phyloP scores from a whole-genome alignment of 2,888 invertebrate genomes.

The Cremastinae sp. region DNA sequence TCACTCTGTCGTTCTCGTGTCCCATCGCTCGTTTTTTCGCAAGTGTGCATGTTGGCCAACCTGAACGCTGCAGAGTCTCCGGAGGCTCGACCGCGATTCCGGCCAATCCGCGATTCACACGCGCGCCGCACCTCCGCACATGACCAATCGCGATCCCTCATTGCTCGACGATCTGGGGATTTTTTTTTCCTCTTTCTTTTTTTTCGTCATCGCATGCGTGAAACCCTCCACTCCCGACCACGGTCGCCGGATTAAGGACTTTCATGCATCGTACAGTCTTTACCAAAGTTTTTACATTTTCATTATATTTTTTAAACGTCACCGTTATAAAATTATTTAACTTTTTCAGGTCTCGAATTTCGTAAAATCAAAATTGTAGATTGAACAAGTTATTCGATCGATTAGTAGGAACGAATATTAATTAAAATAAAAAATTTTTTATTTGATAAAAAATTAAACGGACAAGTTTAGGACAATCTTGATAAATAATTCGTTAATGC shows the following conservation, averaged over 20 bases:
- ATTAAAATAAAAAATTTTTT: no score
- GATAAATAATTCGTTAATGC: no score
- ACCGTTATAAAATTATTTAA: no score
- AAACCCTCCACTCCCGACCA: conserved; percentile 12
- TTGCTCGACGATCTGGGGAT: conserved; percentile 32
- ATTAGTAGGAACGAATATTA: no score
- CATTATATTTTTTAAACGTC: no score
- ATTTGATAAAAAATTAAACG: no score
- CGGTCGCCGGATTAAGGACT: neutral
- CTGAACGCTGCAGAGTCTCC: conserved; percentile 9
- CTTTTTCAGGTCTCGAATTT: no score
- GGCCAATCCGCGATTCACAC: conserved; percentile 67
- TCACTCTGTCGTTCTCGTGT: neutral
- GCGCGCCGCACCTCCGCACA: conserved; percentile 69
- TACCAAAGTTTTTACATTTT: neutral
- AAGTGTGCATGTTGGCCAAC: conserved; percentile 22
- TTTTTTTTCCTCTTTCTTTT: conserved; percentile 38
- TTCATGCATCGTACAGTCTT: neutral
- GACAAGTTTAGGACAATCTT: no score
- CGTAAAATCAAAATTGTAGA: no score
- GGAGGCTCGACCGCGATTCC: conserved; percentile 70
- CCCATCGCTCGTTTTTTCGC: neutral
- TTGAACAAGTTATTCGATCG: no score
- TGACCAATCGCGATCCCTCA: conserved; percentile 58
- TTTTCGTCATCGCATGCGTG: conserved; percentile 15